These are phyloP conservation scores for Pipistrellus nathusii DNA, from an alignment of 2,797 vertebrate species.

Conservation along the genomic window DNA sequence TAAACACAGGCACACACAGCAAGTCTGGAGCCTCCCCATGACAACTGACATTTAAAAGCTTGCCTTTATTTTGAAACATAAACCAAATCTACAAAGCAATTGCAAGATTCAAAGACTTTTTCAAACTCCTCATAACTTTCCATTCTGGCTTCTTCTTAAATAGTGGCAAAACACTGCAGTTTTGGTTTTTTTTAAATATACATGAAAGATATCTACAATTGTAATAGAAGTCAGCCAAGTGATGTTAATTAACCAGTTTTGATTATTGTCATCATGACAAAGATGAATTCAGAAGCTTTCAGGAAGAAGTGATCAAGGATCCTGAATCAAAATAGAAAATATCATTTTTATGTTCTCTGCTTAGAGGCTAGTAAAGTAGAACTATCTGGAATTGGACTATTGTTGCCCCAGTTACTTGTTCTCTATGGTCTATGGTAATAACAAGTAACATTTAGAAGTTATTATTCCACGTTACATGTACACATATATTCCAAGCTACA, in stretches of 20 bases:
- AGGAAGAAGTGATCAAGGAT: neutral
- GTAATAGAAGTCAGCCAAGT: neutral
- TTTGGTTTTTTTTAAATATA: neutral
- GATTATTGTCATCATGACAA: neutral
- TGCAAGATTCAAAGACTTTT: neutral
- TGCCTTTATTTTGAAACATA: constrained; percentile 25
- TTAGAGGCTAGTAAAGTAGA: neutral
- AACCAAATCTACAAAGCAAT: neutral
- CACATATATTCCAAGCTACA: neutral
- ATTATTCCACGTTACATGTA: neutral
- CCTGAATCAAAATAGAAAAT: constrained; percentile 23
- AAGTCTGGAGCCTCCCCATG: neutral
- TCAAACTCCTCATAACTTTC: neutral
- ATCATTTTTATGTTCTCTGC: neutral
- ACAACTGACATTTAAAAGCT: neutral
- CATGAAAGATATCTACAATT: no score
- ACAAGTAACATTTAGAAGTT: neutral
- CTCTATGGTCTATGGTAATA: constrained; percentile 25
- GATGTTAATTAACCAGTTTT: neutral
- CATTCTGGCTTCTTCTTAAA: constrained; percentile 8
- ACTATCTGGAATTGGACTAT: neutral
- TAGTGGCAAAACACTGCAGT: neutral
- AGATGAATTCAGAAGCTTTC: neutral
- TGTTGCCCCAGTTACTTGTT: neutral
- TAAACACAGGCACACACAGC: neutral